Conservation (phyloP, 2,888 invertebrate species). For the Microctonus aethiopoides region DNA sequence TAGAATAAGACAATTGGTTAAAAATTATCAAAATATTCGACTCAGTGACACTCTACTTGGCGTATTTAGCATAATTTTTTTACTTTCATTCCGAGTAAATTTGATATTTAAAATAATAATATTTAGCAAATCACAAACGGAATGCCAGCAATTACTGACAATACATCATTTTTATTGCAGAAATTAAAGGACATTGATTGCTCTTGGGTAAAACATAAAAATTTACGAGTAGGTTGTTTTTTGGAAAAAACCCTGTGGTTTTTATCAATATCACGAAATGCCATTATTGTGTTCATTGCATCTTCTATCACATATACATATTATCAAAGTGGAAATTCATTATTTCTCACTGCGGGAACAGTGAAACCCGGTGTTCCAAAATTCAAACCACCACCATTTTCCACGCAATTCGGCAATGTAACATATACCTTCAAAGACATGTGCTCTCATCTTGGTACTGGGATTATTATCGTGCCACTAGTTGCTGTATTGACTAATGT, state of each 20-base stretch:
- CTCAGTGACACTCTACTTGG: conserved; percentile 76
- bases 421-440: conserved; percentile 76
- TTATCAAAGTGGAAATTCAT: conserved; percentile 67
- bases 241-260: conserved; percentile 77
- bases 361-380: conserved; percentile 79
- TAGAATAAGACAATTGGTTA: conserved; percentile 69
- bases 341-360: conserved; percentile 72
- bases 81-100: conserved; percentile 77
- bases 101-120: background rate
- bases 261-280: conserved; percentile 82
- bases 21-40: conserved; percentile 69
- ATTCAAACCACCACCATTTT: conserved; percentile 77
- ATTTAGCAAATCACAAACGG: background rate
- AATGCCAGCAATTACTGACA: background rate
- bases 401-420: conserved; percentile 71
- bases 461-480: conserved; percentile 83
- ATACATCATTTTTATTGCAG: conserved; percentile 65
- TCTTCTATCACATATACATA: conserved; percentile 71
- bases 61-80: conserved; percentile 72
- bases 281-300: conserved; percentile 77
- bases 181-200: conserved; percentile 72
- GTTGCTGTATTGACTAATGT: conserved; percentile 92
- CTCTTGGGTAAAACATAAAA: conserved; percentile 32
- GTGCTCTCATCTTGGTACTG: conserved; percentile 78
- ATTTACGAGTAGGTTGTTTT: conserved; percentile 27